Conservation (phyloP, 2,113 vertebrate species). For the Delphinapterus leucas region DNA sequence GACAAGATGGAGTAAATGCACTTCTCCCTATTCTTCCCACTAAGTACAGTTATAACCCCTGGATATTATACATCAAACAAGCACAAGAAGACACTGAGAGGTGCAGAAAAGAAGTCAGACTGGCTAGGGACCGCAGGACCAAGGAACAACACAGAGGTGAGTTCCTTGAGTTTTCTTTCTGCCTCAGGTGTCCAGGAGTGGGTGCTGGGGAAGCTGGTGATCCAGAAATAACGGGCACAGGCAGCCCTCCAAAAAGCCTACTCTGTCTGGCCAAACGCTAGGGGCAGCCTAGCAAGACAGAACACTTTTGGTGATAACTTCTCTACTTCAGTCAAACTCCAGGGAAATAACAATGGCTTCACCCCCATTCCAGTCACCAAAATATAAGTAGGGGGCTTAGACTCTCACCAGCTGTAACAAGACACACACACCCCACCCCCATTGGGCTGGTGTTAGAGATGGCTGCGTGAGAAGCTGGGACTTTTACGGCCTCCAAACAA, state of each 20-base stretch:
- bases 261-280: not conserved
- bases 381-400: not conserved
- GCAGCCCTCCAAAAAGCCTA: not conserved
- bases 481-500: not conserved
- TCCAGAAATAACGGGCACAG: not conserved
- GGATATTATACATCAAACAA: not conserved
- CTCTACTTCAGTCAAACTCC: no score
- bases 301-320: not conserved
- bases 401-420: not conserved
- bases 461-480: not conserved
- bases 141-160: not conserved
- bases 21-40: not conserved
- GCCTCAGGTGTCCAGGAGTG: not conserved
- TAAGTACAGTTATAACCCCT: not conserved
- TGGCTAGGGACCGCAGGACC: not conserved
- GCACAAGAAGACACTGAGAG: not conserved
- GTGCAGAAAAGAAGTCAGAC: not conserved
- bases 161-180: not conserved
- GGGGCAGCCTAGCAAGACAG: not conserved
- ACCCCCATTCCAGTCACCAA: not conserved
- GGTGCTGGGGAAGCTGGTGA: not conserved
- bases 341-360: not conserved
- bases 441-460: not conserved
- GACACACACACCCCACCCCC: rapidly evolving
- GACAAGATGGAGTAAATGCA: not conserved